Percentiles rank a stretch among this genome's conserved stretches.
phyloP scores from a whole-genome alignment of 1,140 invertebrate genomes.

The Drepana arcuata region DNA sequence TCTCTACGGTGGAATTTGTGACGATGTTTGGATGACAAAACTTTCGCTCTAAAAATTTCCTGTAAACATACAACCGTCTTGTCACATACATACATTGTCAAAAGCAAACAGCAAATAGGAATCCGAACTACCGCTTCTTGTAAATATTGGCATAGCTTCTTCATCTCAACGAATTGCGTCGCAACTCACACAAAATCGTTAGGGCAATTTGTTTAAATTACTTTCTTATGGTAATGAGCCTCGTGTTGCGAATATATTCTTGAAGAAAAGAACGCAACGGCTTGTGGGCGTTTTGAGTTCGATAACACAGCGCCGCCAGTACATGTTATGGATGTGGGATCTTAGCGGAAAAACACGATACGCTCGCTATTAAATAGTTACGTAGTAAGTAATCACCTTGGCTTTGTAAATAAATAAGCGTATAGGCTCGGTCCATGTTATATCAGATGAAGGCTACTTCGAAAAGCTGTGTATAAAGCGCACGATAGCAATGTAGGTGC shows the following conservation, averaged over 20 bases:
- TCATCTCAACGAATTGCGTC: slow-evolving; percentile 42
- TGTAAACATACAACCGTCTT: slow-evolving; percentile 16
- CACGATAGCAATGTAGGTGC: slow-evolving; percentile 51
- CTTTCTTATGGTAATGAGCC: slow-evolving; percentile 58
- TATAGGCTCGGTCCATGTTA: slow-evolving; percentile 44
- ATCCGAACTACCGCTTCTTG: slow-evolving; percentile 13
- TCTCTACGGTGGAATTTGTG: slow-evolving; percentile 31
- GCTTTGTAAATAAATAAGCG: slow-evolving; percentile 62
- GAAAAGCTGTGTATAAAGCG: slow-evolving; percentile 53
- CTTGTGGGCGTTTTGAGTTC: slow-evolving; percentile 22
- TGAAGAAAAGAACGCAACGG: slow-evolving; percentile 32
- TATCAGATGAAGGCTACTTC: slow-evolving; percentile 54
- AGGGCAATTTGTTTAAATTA: slow-evolving; percentile 65
- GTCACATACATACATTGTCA: slow-evolving; percentile 2
- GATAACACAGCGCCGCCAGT: slow-evolving; percentile 23
- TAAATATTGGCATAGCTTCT: slow-evolving; percentile 25
- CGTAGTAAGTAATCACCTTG: slow-evolving; percentile 66
- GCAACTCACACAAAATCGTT: slow-evolving; percentile 53
- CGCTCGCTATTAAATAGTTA: slow-evolving; percentile 49
- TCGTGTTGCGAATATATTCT: slow-evolving; percentile 53
- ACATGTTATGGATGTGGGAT: slow-evolving; percentile 30
- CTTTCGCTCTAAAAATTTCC: slow-evolving; percentile 20
- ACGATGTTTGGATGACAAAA: slow-evolving; percentile 21
- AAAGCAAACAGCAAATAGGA: slow-evolving; percentile 11
- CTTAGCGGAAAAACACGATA: slow-evolving; percentile 50